Evolutionary conservation across 2,113 vertebrate genomes (phyloP).

Genomic region (Nothoprocta perdicaria): DNA sequence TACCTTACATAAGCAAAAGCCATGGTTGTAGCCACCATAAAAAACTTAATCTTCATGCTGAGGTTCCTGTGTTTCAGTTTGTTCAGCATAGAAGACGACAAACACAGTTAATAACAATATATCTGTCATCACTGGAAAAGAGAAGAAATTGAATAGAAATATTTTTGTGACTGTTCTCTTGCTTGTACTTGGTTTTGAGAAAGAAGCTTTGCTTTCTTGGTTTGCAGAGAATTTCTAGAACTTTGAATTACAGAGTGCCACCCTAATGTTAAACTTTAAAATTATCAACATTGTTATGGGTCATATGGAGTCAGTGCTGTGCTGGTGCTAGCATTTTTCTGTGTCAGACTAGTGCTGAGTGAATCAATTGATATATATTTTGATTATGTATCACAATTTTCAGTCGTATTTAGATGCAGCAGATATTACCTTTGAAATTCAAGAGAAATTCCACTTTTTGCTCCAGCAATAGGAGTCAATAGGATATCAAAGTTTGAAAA

Average conservation of each 20-base stretch:
- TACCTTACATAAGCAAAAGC: constrained; percentile 17
- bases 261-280: not conserved
- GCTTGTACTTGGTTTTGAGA: not conserved
- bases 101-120: not conserved
- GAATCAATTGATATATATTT: not conserved
- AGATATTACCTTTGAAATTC: not conserved
- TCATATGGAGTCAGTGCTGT: not conserved
- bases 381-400: not conserved
- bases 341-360: not conserved
- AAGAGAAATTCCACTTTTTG: not conserved
- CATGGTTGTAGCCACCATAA: not conserved
- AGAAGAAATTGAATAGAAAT: not conserved
- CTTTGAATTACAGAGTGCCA: not conserved
- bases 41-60: not conserved
- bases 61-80: not conserved
- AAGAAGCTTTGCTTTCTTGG: not conserved
- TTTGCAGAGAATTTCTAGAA: not conserved
- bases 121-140: not conserved
- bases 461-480: not conserved
- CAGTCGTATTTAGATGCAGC: not conserved
- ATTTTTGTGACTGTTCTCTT: not conserved
- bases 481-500: constrained; percentile 6
- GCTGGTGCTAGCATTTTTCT: not conserved
- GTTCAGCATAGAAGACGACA: not conserved
- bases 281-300: not conserved